A percentile compares a stretch with the other conserved stretches of the same genome.
These are phyloP conservation scores for Drosophila stalkeri DNA, from an alignment of 2,888 invertebrate species.

Conservation along the genomic window DNA sequence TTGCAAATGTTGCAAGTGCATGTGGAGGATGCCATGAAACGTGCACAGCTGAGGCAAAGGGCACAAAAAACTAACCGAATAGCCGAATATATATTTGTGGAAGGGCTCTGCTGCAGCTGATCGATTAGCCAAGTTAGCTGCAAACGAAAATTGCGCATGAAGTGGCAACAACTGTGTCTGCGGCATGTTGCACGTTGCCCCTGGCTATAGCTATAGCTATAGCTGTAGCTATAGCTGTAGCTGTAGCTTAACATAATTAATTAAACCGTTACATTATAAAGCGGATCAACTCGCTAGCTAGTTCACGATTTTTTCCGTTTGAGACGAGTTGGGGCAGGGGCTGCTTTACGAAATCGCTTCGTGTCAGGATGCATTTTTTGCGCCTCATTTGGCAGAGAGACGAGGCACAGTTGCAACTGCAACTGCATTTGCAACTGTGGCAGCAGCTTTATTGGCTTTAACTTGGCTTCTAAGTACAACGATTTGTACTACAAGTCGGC, in stretches of 20 bases:
- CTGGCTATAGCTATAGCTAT: neutral
- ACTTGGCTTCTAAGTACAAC: slow-evolving; percentile 76
- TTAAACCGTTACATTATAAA: slow-evolving; percentile 85
- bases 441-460: slow-evolving; percentile 70
- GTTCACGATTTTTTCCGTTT: slow-evolving; percentile 74
- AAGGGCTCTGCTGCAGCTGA: slow-evolving; percentile 58
- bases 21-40: slow-evolving; percentile 55
- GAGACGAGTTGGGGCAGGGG: neutral
- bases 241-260: slow-evolving; percentile 83
- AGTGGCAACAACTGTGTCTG: slow-evolving; percentile 73
- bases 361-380: slow-evolving; percentile 81
- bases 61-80: neutral
- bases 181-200: slow-evolving; percentile 41
- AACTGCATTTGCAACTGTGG: slow-evolving; percentile 31
- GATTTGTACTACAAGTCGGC: slow-evolving; percentile 78
- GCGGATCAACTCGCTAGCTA: slow-evolving; percentile 76
- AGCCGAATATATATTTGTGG: slow-evolving; percentile 35
- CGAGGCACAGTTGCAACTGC: slow-evolving; percentile 35
- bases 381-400: slow-evolving; percentile 70
- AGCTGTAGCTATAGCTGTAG: slow-evolving; percentile 44
- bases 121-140: slow-evolving; percentile 75
- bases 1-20: slow-evolving; percentile 63
- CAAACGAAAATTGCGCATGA: slow-evolving; percentile 80
- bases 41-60: slow-evolving; percentile 30
- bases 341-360: slow-evolving; percentile 69